Conservation (phyloP, 1,140 invertebrate species). For the Campoletis sonorensis region DNA sequence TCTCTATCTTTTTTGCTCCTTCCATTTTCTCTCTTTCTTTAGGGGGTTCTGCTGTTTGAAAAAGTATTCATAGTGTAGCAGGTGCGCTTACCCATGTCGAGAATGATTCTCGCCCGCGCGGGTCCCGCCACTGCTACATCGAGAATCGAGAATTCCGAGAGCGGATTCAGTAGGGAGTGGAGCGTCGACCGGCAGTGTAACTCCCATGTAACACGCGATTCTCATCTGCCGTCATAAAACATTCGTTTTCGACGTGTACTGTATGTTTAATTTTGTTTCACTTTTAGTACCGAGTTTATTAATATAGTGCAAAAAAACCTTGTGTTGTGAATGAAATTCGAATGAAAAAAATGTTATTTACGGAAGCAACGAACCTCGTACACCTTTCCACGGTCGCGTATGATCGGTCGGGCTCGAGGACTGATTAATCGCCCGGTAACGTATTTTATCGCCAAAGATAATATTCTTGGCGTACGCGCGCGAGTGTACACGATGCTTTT, state of each 20-base stretch:
- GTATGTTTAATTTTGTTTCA: background rate
- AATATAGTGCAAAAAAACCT: background rate
- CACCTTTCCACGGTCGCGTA: background rate
- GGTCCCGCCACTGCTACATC: constrained; percentile 27
- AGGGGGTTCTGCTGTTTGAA: background rate
- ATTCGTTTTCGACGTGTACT: background rate
- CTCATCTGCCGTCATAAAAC: background rate
- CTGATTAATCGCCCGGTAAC: constrained; percentile 11
- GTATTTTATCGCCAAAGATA: constrained; percentile 26
- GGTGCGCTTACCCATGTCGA: constrained; percentile 30
- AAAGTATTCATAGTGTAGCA: background rate
- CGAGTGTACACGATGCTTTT: background rate
- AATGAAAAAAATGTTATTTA: background rate
- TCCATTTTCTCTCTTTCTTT: no score
- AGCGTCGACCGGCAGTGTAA: constrained; percentile 36
- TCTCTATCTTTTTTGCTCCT: background rate
- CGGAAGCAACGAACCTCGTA: constrained; percentile 22
- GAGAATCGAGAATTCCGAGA: constrained; percentile 40
- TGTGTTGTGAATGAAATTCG: background rate
- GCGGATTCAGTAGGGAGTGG: constrained; percentile 37
- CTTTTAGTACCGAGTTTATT: no score
- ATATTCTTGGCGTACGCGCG: background rate
- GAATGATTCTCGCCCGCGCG: constrained; percentile 30
- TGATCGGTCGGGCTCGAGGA: background rate
- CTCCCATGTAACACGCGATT: constrained; percentile 11